Evolutionary conservation across 2,113 vertebrate species (phyloP).

Genomic region (Dasyprocta punctata): DNA sequence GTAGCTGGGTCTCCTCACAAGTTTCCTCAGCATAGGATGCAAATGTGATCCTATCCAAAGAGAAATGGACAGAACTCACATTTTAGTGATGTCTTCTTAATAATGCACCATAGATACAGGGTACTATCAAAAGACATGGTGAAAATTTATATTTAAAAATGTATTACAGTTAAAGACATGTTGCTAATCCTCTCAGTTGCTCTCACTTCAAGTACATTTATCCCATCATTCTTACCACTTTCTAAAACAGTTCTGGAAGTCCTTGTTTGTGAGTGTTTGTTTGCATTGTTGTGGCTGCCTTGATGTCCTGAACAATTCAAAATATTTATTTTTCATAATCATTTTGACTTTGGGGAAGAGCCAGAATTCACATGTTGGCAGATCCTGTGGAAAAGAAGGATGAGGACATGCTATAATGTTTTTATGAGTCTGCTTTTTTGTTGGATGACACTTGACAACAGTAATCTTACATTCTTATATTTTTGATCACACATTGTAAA

Average conservation of each 20-base stretch:
- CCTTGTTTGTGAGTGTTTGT: neutral
- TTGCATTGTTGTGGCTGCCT: neutral
- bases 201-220: neutral
- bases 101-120: neutral
- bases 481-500: neutral
- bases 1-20: neutral
- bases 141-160: neutral
- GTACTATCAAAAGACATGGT: neutral
- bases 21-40: neutral
- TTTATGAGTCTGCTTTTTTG: neutral
- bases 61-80: neutral
- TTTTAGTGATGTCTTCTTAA: neutral
- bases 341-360: neutral
- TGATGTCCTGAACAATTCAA: neutral
- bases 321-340: neutral
- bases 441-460: neutral
- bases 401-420: neutral
- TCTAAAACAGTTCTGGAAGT: neutral
- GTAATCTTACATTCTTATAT: neutral
- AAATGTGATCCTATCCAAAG: neutral
- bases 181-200: neutral
- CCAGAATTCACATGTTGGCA: neutral
- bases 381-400: neutral
- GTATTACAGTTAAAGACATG: neutral
- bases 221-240: neutral